Evolutionary conservation across 2,888 invertebrate genomes (phyloP).

Genomic region (Pseudanteris insignis): DNA sequence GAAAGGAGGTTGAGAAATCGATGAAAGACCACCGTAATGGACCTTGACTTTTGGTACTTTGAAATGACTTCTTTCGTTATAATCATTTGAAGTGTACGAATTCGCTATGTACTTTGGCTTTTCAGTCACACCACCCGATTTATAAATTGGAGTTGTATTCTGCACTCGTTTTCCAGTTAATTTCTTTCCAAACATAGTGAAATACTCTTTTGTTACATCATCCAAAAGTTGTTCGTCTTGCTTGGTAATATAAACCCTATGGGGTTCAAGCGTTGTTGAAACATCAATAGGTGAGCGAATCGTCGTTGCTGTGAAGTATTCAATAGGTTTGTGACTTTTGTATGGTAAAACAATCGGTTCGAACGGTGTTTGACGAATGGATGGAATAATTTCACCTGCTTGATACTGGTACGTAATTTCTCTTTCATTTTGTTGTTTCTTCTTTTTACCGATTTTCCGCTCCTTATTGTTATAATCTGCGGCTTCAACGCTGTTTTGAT

Average conservation of each 20-base stretch:
- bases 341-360: conserved; percentile 35
- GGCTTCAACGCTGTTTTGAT: conserved; percentile 79
- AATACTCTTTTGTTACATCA: conserved; percentile 79
- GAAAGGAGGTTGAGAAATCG: conserved; percentile 51
- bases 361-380: conserved; percentile 45
- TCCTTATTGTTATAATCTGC: conserved; percentile 64
- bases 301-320: conserved; percentile 54
- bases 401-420: conserved; percentile 54
- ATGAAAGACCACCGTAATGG: conserved; percentile 69
- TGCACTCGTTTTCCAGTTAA: conserved; percentile 68
- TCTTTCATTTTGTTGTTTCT: conserved; percentile 45
- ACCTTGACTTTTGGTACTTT: conserved; percentile 67
- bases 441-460: conserved; percentile 29
- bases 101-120: conserved; percentile 53
- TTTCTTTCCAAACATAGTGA: conserved; percentile 79
- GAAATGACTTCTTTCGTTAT: conserved; percentile 49
- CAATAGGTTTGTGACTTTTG: conserved; percentile 22
- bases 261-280: conserved; percentile 69
- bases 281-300: conserved; percentile 55
- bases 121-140: conserved; percentile 55
- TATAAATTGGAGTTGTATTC: conserved; percentile 65
- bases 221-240: conserved; percentile 75
- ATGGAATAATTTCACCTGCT: conserved; percentile 43
- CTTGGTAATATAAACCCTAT: conserved; percentile 75
- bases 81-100: conserved; percentile 49